Base-by-base conservation (phyloP, 2,888 invertebrate genomes). In the Carabus problematicus region DNA sequence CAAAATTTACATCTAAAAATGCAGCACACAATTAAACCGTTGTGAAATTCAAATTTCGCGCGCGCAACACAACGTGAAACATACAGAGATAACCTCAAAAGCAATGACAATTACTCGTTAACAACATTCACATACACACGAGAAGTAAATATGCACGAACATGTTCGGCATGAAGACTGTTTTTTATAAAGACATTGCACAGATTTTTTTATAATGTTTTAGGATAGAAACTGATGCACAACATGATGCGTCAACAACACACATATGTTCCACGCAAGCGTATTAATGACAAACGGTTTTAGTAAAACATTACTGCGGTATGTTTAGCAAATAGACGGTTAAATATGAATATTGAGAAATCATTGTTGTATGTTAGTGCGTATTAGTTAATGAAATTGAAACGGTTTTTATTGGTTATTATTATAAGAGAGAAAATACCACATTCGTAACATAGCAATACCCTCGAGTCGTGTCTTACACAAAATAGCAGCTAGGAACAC, bases 381-480 rank as follows among this genome's bases (percentile, higher is more conserved):
- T 39, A 56, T 45, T 2, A 12, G 45, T 45, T 3, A 11, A 45
- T 12, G n/a, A 12, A 45, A 45, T 14, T 12, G n/a, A n/a, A 45
- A 12, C 45, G 45, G 45, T 3, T 12, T 42, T 11, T 3, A 45
- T 45, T 45, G 11, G 7, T 45, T 45, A 45, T 45, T 12, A 12
- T 9, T 45, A 45, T 54, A 54, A 16, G 9, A 8, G 7, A 14
- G 14, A n/a, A n/a, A 29, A 29, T 29, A 29, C 29, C 29, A 29
- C 29, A 29, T 2, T 29, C 29, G 29, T 29, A 29, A 18, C 49
- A 49, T 62, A 69, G 69, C 69, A 69, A 69, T 69, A 69, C 62
- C 69, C 62, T 18, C n/a, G 69, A 69, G 14, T 61, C 40, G 69
- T 69, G 69, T 69, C 69, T 69, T 69, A 69, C 12, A 52, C 45